Evolutionary conservation across 2,888 invertebrate species (phyloP).

Genomic region (Slavum lentiscoides): DNA sequence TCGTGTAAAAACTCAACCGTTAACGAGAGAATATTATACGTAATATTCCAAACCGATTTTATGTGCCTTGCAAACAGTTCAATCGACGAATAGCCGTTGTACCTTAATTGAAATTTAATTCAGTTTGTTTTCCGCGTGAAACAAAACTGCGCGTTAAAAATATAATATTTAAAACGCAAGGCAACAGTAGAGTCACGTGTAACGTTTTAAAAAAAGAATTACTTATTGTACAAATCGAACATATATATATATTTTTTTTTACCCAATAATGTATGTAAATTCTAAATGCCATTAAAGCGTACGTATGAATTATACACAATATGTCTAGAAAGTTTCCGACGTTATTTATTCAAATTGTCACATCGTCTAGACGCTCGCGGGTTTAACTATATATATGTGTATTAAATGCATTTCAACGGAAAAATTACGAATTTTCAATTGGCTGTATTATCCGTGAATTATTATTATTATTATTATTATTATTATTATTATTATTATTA

Average conservation of each 20-base stretch:
- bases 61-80: background rate
- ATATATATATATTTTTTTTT: too few relatives aligned
- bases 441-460: too few relatives aligned
- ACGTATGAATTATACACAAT: background rate
- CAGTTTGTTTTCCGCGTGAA: background rate
- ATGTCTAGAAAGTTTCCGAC: background rate
- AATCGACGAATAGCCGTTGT: background rate
- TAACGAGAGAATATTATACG: too few relatives aligned
- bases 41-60: background rate
- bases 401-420: background rate
- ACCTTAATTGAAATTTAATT: background rate
- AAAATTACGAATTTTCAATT: too few relatives aligned
- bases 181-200: background rate
- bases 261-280: background rate
- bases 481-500: too few relatives aligned
- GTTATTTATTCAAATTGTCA: background rate
- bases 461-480: too few relatives aligned
- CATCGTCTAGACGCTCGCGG: background rate
- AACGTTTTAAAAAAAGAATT: too few relatives aligned
- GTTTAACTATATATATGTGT: background rate
- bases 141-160: background rate
- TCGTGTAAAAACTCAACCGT: background rate
- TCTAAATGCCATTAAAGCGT: background rate
- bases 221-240: too few relatives aligned
- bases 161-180: too few relatives aligned